These are phyloP conservation scores for Myotis findleyi DNA, from an alignment of 2,797 vertebrate species.

Conservation along the genomic window DNA sequence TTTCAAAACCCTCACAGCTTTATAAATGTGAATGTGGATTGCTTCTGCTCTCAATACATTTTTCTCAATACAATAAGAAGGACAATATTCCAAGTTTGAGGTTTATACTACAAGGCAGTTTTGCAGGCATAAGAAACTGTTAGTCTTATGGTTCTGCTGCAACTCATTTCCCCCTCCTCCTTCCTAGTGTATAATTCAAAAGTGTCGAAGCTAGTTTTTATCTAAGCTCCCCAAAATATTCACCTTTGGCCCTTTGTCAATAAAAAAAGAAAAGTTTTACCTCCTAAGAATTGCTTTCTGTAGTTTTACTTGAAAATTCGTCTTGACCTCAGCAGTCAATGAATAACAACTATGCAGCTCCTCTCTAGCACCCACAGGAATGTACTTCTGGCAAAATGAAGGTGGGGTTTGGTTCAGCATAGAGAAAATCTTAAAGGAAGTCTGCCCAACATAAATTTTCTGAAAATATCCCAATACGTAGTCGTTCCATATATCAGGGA, in stretches of 20 bases:
- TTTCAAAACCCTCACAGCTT: constrained; percentile 49
- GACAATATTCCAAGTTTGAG: constrained; percentile 15
- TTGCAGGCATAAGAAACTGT: constrained; percentile 3
- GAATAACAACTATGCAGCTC: neutral
- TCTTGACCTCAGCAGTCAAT: neutral
- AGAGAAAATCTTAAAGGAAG: neutral
- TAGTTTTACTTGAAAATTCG: constrained; percentile 39
- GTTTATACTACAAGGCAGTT: constrained; percentile 60
- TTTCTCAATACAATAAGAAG: constrained; percentile 52
- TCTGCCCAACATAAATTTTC: neutral
- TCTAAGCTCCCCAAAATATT: constrained; percentile 58
- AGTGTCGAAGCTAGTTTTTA: constrained; percentile 55
- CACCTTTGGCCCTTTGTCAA: constrained; percentile 49
- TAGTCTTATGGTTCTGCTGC: neutral
- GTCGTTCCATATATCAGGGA: neutral
- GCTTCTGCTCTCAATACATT: constrained; percentile 43
- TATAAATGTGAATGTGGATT: constrained; percentile 49
- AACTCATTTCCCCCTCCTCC: neutral
- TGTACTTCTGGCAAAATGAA: neutral
- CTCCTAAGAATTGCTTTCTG: constrained; percentile 39
- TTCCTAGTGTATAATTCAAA: constrained; percentile 43
- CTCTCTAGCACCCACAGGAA: neutral
- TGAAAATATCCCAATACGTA: neutral
- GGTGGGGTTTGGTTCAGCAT: neutral
- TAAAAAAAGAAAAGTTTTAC: constrained; percentile 25